Evolutionary conservation across 1,140 invertebrate species (phyloP).

Genomic region (Notospermus geniculatus): DNA sequence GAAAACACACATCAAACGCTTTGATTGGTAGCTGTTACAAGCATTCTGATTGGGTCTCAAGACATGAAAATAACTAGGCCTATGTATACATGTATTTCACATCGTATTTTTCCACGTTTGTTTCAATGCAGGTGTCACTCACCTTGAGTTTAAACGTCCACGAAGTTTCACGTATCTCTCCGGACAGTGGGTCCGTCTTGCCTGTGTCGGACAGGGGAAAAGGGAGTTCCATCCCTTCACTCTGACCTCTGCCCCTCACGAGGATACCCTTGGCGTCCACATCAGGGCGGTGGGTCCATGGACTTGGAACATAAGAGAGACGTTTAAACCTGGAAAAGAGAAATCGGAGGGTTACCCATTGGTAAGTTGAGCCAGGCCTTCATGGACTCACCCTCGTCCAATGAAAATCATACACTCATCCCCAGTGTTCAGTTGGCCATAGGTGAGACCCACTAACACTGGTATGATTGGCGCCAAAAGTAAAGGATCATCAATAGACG

Average conservation of each 20-base stretch:
- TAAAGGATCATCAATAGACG: too few species aligned
- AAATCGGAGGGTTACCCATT: not conserved
- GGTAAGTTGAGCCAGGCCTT: not conserved
- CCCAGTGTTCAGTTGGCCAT: too few species aligned
- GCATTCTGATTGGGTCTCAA: too few species aligned
- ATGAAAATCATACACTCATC: too few species aligned
- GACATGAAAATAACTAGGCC: too few species aligned
- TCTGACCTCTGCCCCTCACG: conserved; percentile 95
- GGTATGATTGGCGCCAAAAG: too few species aligned
- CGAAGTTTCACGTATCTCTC: conserved; percentile 96
- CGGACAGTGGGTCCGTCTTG: conserved; percentile 81
- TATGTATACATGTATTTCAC: too few species aligned
- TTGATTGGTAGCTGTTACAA: too few species aligned
- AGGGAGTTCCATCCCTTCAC: conserved; percentile 98
- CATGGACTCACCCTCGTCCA: not conserved
- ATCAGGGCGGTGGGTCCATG: conserved; percentile 90
- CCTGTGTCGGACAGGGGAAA: conserved; percentile 86
- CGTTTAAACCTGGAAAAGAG: conserved; percentile 90
- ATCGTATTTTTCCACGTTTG: too few species aligned
- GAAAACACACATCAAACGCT: too few species aligned
- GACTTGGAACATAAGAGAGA: conserved; percentile 98
- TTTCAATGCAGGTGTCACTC: conserved; percentile 58
- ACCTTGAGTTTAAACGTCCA: conserved; percentile 70
- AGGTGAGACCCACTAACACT: too few species aligned
- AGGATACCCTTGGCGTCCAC: conserved; percentile 95